phyloP scores from a whole-genome alignment of 2,797 vertebrate genomes.

The Microctenopoma stevenorrisi region DNA sequence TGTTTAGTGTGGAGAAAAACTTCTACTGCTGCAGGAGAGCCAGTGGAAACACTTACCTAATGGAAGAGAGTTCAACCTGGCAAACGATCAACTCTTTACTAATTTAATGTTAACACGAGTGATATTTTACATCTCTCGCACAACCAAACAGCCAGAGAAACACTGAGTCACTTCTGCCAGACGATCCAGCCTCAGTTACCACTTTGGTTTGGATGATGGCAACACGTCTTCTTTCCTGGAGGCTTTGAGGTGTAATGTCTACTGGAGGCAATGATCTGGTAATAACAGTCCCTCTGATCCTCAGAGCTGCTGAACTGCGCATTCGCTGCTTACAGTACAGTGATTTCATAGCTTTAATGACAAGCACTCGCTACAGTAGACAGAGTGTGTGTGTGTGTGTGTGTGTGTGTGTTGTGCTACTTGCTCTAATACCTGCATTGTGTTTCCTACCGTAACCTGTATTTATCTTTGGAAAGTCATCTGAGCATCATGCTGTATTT shows the following conservation, averaged over 20 bases:
- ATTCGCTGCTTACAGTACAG: constrained; percentile 21
- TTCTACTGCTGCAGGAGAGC: not conserved
- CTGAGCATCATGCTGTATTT: not conserved
- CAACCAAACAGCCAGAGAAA: constrained; percentile 28
- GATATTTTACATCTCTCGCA: not conserved
- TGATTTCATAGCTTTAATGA: constrained; percentile 41
- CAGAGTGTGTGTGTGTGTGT: not conserved
- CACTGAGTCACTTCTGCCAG: constrained; percentile 31
- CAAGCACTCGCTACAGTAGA: constrained; percentile 4
- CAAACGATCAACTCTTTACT: not conserved
- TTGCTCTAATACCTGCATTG: constrained; percentile 3
- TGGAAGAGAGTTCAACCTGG: not conserved
- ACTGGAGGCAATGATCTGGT: constrained; percentile 50
- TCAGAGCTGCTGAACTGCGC: constrained; percentile 37
- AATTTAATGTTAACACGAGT: not conserved
- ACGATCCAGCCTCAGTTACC: constrained; percentile 21
- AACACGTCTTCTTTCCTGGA: constrained; percentile 19
- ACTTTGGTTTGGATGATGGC: constrained; percentile 45
- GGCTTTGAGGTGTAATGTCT: constrained; percentile 46
- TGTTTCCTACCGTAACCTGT: not conserved
- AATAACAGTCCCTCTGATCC: constrained; percentile 53
- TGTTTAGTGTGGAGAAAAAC: not conserved
- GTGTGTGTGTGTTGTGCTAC: not conserved
- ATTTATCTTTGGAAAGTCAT: constrained; percentile 20
- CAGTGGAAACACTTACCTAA: not conserved